Base-by-base conservation (phyloP, 64 coral and sea anemone species). In the Orbicella faveolata region DNA sequence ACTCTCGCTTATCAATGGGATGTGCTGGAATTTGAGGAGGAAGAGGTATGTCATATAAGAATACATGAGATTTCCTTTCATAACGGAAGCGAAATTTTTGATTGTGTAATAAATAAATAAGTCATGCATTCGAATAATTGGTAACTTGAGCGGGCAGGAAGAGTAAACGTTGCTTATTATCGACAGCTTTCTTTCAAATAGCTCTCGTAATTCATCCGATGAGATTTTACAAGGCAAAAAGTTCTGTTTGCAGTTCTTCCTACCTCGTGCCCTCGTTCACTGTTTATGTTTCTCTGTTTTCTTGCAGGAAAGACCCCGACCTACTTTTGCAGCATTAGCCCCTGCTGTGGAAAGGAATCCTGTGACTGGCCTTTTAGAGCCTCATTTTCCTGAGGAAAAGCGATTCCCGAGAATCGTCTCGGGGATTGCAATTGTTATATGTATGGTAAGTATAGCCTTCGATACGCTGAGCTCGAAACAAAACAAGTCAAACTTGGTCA, bases 281-380 rank as follows among this genome's bases (percentile, higher is more conserved):
- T 19, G 2, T 19, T 19, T 64, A 2, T 16, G 14, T 26, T 26
- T 83, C 15, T 20, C 44, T 72, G 39, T 85, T 70, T 48, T 14
- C 20, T 67, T 78, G 9, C 23, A 98, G 96, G 97, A 99, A 79
- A 89, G 97, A 53, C 94, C 97, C 36, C 75, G 97, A 36, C 97
- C 97, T 7, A 99, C 97, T n/a, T 99, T 99, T 41, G 94, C 97
- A 57, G 97, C 97, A 5, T 67, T 99, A 39, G 97, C 97, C 0
- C 97, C 97, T 36, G 79, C 97, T 7, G 97, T 99, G 33, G 97
- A 95, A 39, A 85, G 97, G 1, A 99, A 96, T 77, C 97, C 97
- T 13, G 88, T 99, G 3, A 99, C 97, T 74, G 97, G 97, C 17
- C 79, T 99, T 11, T 79, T 99, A 48, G 97, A 99, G 67, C 97